Evolutionary conservation across 2,888 invertebrate genomes (phyloP), one percentile per base, ranked within the genome.

Genomic region (Schizotus pectinicornis): DNA sequence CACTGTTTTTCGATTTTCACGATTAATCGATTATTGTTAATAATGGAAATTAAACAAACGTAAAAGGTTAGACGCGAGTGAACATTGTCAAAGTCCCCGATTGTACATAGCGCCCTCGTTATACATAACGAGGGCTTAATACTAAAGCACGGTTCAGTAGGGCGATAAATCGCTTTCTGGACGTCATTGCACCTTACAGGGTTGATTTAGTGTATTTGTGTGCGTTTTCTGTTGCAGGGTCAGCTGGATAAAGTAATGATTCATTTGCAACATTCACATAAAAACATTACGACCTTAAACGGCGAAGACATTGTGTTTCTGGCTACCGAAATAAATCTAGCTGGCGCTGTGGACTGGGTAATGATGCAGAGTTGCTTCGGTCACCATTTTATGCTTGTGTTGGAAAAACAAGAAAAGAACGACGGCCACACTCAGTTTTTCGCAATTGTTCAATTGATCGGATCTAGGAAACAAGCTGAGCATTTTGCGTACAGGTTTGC

Each of bases 321-420:
- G 70, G 99, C 99, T 1, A 99, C 99, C 35, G 99, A 99, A 80
- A 99, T 99, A 61, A 99, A 98, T 82, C 86, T 99, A 66, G 98
- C 98, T 6, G 99, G 99, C 57, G 98, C 98, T 32, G 98, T 98
- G 7, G 98, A 98, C 80, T 98, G 98, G 98, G 95, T 95, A 2
- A 99, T 99, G 99, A 99, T 99, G 98, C 99, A 99, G 82, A 96
- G 96, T 30, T 99, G 99, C 81, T 99, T 98, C 79, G 96, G 95
- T 54, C 97, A 97, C 77, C 95, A 98, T 80, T 99, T 99, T 77
- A 99, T 99, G 98, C 85, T 99, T 67, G 98, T 99, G 33, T 85
- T 99, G 47, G 99, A 99, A 79, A 98, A 98, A 78, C 96, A 97
- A 81, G 97, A 97, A 75, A 98, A 98, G 78, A 95, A 91, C 79